These are phyloP conservation scores for Aurelia aurita complex sp. Pacific DNA, from an alignment of 30 jellyfish, hydroid and myxozoan genomes.

Conservation along the genomic window DNA sequence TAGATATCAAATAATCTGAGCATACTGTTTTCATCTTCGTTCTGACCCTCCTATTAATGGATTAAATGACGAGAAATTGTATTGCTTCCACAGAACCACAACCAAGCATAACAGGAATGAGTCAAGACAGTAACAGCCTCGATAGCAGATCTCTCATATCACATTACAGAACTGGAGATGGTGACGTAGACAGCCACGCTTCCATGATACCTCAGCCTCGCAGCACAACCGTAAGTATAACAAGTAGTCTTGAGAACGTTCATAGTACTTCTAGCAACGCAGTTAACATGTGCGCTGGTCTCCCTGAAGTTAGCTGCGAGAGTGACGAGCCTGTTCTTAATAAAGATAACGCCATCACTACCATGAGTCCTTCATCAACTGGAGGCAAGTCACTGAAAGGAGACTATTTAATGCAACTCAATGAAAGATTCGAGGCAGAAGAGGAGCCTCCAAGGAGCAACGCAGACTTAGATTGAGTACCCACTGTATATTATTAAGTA, in stretches of 20 bases:
- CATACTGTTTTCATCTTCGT: too few species aligned
- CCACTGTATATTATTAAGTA: too few species aligned
- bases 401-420: constrained; percentile 6
- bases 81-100: constrained; percentile 71
- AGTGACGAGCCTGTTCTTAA: constrained; percentile 52
- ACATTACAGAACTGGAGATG: constrained; percentile 85
- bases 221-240: constrained; percentile 96
- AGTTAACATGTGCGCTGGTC: constrained; percentile 69
- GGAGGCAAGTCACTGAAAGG: constrained; percentile 34
- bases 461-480: too few species aligned
- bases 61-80: too few species aligned
- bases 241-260: constrained; percentile 93
- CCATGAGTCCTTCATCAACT: constrained; percentile 22
- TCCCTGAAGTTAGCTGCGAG: constrained; percentile 90
- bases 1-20: too few species aligned
- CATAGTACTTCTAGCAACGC: constrained; percentile 66
- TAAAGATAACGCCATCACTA: constrained; percentile 34
- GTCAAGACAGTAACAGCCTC: constrained; percentile 90
- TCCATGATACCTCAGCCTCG: constrained; percentile 97
- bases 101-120: constrained; percentile 88
- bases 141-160: constrained; percentile 93
- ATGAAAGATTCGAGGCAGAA: not conserved
- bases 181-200: constrained; percentile 96
- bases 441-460: not conserved
- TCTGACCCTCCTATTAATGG: too few species aligned